Base-by-base conservation (phyloP, 2,888 invertebrate species). In the Ophion obscuratus region DNA sequence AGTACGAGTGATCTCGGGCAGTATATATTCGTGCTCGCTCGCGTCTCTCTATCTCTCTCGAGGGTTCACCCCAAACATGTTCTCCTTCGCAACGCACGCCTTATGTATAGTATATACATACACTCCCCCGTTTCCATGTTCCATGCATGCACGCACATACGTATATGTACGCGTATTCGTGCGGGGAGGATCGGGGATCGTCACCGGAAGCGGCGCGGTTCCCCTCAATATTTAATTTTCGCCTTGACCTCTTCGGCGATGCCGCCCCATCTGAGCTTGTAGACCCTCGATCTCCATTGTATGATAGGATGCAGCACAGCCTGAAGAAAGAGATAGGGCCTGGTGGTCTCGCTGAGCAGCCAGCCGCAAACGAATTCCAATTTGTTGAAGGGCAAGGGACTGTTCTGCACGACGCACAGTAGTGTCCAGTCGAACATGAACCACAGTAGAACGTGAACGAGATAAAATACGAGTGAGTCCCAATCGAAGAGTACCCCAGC, bases 371-470 rank as follows among this genome's bases (percentile, higher is more conserved):
- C 96, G 94, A 98, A 99, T 94, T 99, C 98, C 93, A 98, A 97
- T 95, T 99, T 98, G 91, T 97, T 98, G 95, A 99, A 99, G 24
- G 99, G 98, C 89, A 99, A 95, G 66, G 98, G 96, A 67, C 98
- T 98, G 94, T 98, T 98, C 96, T 98, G 98, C 90, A 99, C 97
- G 88, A 97, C 96, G 88, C 97, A 96, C 90, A 99, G 95, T 91
- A 99, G 96, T 91, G 98, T 95, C 97, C 99, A 99, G 95, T 99
- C 99, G 89, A 98, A 97, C 89, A 99, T 96, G 94, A 99, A 98
- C 99, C 99, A 99, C 92, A 97, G 95, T 79, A 99, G 95, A 90
- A 98, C 96, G 94, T 99, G 99, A 91, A 98, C 96, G 90, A 99
- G 95, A 94, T 98, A 98, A 95, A 99, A 98, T 76, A 98, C 97